A percentile compares a stretch with the other conserved stretches of the same genome.
These are phyloP conservation scores for Mormyrus lacerda DNA, from an alignment of 2,113 vertebrate species.

Conservation along the genomic window DNA sequence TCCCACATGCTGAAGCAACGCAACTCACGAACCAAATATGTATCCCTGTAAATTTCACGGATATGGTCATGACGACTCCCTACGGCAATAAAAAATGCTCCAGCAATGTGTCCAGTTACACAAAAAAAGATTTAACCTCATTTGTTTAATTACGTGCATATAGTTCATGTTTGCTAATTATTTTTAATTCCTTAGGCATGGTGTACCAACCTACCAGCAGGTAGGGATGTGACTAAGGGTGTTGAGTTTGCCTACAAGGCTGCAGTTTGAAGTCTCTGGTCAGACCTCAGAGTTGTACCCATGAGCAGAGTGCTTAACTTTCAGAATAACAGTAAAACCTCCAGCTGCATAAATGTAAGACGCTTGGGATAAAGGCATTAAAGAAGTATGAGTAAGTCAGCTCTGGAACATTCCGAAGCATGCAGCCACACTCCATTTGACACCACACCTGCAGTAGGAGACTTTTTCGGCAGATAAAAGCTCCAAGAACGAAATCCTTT, in stretches of 20 bases:
- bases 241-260: not conserved
- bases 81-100: not conserved
- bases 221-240: not conserved
- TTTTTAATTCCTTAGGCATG: not conserved
- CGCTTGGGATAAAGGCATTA: not conserved
- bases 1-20: not conserved
- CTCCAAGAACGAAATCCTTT: not conserved
- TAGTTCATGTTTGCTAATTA: not conserved
- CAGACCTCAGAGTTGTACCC: not conserved
- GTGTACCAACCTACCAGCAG: not conserved
- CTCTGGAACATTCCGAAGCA: not conserved
- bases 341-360: constrained; percentile 1
- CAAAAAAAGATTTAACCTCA: not conserved
- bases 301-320: not conserved
- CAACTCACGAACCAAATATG: not conserved
- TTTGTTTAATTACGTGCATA: not conserved
- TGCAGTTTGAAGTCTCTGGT: not conserved
- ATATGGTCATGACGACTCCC: not conserved
- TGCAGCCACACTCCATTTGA: not conserved
- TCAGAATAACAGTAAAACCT: not conserved
- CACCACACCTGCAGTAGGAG: not conserved
- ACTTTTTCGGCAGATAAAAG: constrained; percentile 3
- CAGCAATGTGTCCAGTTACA: not conserved
- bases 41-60: not conserved
- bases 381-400: constrained; percentile 8